Conservation (phyloP, 2,113 vertebrate species). For the Marcusenius ussheri region DNA sequence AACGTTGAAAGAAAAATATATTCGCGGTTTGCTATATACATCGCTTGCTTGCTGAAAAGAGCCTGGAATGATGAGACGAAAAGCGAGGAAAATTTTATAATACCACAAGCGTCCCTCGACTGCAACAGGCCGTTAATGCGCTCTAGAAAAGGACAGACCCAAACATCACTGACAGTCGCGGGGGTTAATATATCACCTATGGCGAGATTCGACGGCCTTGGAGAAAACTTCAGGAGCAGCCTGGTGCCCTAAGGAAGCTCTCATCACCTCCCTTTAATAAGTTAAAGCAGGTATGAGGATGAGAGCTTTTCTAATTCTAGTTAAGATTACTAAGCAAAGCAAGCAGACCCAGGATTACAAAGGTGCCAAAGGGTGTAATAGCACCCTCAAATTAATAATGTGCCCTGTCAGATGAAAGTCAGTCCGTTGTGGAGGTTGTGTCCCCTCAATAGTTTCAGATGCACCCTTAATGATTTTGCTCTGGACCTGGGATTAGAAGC, state of each 20-base stretch:
- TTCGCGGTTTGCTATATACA: constrained; percentile 45
- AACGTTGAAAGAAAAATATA: constrained; percentile 53
- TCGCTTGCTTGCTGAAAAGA: constrained; percentile 49
- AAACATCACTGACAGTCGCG: not conserved
- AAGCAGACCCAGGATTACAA: not conserved
- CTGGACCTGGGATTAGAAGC: not conserved
- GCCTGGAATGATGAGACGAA: constrained; percentile 42
- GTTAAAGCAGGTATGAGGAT: not conserved
- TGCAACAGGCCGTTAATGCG: constrained; percentile 41
- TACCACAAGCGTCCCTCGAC: constrained; percentile 44
- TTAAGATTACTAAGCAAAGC: not conserved
- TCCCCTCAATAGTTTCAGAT: not conserved
- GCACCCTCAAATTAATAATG: not conserved
- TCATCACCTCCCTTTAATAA: not conserved
- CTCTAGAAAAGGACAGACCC: constrained; percentile 17
- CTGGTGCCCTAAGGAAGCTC: constrained; percentile 35
- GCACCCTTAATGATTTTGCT: not conserved
- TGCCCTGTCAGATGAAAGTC: not conserved
- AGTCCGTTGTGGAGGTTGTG: not conserved
- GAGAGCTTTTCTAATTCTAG: not conserved
- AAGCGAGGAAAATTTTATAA: constrained; percentile 52
- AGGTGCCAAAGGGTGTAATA: not conserved
- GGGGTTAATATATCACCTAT: not conserved
- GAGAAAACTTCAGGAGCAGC: constrained; percentile 11
- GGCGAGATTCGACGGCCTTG: not conserved